Evolutionary conservation across 2,113 vertebrate species (phyloP).

Genomic region (cattle (Bos taurus)): DNA sequence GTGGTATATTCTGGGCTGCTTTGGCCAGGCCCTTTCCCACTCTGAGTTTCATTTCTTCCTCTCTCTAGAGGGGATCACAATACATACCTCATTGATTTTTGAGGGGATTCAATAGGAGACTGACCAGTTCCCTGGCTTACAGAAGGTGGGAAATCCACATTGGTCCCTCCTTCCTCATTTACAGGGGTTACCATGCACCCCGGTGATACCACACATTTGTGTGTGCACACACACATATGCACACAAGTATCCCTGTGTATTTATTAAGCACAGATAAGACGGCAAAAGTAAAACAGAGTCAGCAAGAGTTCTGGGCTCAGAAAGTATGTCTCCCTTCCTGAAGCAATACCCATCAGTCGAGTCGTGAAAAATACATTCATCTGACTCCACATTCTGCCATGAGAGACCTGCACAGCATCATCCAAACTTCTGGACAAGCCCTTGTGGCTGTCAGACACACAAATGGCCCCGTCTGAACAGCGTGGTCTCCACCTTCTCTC

Average conservation of each 20-base stretch:
- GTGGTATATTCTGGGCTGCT: neutral
- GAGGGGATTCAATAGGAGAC: neutral
- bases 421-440: neutral
- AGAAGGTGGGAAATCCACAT: neutral
- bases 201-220: neutral
- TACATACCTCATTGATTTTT: neutral
- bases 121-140: neutral
- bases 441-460: neutral
- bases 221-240: neutral
- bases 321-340: neutral
- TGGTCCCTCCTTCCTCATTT: neutral
- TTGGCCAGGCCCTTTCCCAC: too few relatives aligned
- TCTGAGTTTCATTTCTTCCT: neutral
- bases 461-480: neutral
- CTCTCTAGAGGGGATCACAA: neutral
- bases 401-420: neutral
- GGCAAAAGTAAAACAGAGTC: neutral
- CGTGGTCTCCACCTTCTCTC: neutral
- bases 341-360: neutral
- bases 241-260: neutral
- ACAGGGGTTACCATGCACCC: neutral
- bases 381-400: neutral
- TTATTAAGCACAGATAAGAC: neutral
- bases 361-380: neutral
- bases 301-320: neutral